A percentile compares a stretch with the other conserved stretches of the same genome.
phyloP scores from a whole-genome alignment of 2,888 invertebrate species.

The Drosophila peninsularis region DNA sequence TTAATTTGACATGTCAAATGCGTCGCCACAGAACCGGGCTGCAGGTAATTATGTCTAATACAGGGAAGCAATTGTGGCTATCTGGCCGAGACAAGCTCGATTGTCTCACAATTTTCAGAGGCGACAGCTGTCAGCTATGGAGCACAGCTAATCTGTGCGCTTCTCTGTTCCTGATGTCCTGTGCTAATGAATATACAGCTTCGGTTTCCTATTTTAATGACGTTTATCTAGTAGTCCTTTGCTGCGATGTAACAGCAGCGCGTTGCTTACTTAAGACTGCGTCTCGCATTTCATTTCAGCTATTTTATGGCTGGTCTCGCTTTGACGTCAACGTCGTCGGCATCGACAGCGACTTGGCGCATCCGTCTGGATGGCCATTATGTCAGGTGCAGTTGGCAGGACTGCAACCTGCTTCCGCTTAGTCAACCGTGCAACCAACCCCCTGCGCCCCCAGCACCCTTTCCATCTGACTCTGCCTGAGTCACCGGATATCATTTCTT shows the following conservation, averaged over 20 bases:
- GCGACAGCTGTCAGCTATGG: slow-evolving; percentile 2
- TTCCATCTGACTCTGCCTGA: not conserved
- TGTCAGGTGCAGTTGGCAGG: slow-evolving; percentile 52
- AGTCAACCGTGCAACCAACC: slow-evolving; percentile 38
- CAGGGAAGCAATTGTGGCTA: slow-evolving; percentile 16
- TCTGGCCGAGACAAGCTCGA: slow-evolving; percentile 6
- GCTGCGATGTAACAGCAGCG: slow-evolving; percentile 6
- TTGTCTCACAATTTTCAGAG: slow-evolving; percentile 1
- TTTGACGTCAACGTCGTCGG: not conserved
- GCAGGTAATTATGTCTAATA: slow-evolving; percentile 42
- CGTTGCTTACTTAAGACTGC: slow-evolving; percentile 17
- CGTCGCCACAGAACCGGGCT: slow-evolving; percentile 30
- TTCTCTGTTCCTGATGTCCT: slow-evolving; percentile 4
- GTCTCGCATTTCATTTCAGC: slow-evolving; percentile 66
- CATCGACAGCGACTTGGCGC: slow-evolving; percentile 31
- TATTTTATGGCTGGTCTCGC: slow-evolving; percentile 42
- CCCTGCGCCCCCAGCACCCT: not conserved
- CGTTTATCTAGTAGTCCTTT: slow-evolving; percentile 22
- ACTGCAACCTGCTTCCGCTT: slow-evolving; percentile 54
- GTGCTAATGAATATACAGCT: slow-evolving; percentile 12
- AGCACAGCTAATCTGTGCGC: slow-evolving; percentile 2
- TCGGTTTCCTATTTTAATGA: slow-evolving; percentile 3
- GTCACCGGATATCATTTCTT: slow-evolving; percentile 49
- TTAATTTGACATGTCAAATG: slow-evolving; percentile 76
- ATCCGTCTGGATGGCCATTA: slow-evolving; percentile 18